Evolutionary conservation across 35 echinoderm and acorn worm species (phyloP).

Genomic region (Acanthaster planci): DNA sequence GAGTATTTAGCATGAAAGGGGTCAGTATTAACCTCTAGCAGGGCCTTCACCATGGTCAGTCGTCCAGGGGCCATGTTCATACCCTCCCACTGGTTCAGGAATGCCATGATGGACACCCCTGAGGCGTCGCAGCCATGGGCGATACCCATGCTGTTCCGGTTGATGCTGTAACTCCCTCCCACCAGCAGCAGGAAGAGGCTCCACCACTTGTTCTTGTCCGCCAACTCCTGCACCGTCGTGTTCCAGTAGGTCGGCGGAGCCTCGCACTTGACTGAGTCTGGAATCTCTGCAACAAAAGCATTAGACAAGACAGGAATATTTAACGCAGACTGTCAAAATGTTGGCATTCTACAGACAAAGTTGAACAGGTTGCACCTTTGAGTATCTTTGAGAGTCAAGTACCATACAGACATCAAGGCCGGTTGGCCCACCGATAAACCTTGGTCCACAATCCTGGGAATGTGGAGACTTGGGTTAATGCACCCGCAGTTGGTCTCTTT

Average conservation of each 20-base stretch:
- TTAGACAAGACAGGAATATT: not conserved
- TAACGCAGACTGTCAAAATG: too few relatives aligned
- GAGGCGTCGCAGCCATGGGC: conserved; percentile 27
- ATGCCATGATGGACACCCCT: conserved; percentile 10
- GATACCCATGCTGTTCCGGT: not conserved
- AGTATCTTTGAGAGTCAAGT: too few relatives aligned
- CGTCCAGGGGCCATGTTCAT: not conserved
- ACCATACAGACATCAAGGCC: too few relatives aligned
- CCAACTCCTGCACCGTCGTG: conserved; percentile 1
- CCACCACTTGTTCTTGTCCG: conserved; percentile 7
- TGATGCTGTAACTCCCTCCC: not conserved
- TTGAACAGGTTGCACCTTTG: too few relatives aligned
- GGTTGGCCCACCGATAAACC: too few relatives aligned
- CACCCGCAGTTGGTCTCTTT: too few relatives aligned
- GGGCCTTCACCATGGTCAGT: conserved; percentile 26
- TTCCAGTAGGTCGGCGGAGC: conserved; percentile 35
- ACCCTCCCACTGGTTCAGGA: conserved; percentile 1
- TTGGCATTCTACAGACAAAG: too few relatives aligned
- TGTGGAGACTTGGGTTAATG: too few relatives aligned
- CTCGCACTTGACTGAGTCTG: not conserved
- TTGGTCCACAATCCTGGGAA: too few relatives aligned
- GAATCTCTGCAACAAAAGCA: conserved; percentile 17
- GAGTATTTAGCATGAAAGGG: too few relatives aligned
- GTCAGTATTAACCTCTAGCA: conserved; percentile 9
- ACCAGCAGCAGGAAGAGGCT: conserved; percentile 21